Evolutionary conservation across 2,888 invertebrate genomes (phyloP), one percentile per base, ranked within the genome.

Genomic region (Ormyrus pomaceus): DNA sequence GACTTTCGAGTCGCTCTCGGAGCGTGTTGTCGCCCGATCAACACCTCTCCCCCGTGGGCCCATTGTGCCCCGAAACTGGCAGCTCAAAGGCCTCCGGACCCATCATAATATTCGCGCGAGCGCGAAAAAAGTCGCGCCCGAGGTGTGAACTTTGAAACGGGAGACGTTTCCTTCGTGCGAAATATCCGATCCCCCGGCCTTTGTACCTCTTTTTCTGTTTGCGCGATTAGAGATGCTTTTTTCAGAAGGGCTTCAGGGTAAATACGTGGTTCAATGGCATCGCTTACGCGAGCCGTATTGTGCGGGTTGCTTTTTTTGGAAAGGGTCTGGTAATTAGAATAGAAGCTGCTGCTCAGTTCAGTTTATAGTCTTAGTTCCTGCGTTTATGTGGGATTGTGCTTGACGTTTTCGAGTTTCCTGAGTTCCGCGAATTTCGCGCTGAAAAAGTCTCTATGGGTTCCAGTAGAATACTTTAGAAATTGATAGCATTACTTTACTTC

Each of bases 51-150:
- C 34, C 34, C 34, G 34, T 34, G 34, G 56, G 59, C 34, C 64
- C 61, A 72, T 79, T 79, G 72, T 75, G 45, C 8, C 13, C 13
- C 56, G 72, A 69, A 34, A 34, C 81, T 90, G 90, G 86, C 90
- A 89, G 83, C 86, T 90, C 87, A 89, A 90, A 89, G 83, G 84
- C 87, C 34, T 34, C 82, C 84, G 87, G 86, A 34, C 34, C 86
- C 90, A 90, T 88, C 90, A 89, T 89, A 90, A 90, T 90, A 90
- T 90, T 90, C 90, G 89, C 89, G 87, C 89, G 68, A 77, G 46
- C 13, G 6, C 79, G 83, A 82, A 85, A 75, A 82, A 83, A 83
- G 79, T 81, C 80, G 79, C 45, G 58, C 69, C 50, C 75, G 82
- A 85, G 84, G 85, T 85, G 85, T 83, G 84, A 85, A 83, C 70